These are phyloP conservation scores for Bombus vancouverensis DNA, from an alignment of 1,140 invertebrate genomes.

Conservation along the genomic window DNA sequence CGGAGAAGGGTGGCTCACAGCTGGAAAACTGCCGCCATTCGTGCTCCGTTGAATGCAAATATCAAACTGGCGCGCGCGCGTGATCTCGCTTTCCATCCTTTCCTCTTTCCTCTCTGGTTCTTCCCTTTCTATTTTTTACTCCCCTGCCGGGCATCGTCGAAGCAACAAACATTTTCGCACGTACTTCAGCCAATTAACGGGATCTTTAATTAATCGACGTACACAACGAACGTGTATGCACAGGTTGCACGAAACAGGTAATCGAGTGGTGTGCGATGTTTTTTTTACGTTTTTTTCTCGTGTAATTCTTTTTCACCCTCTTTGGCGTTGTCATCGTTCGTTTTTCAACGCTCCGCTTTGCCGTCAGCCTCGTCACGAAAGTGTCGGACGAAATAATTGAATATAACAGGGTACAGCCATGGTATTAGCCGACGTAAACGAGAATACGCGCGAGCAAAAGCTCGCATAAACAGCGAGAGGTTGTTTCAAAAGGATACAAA, in stretches of 20 bases:
- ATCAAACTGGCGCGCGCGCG: too few relatives aligned
- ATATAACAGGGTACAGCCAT: too few relatives aligned
- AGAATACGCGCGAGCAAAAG: background rate
- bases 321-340: background rate
- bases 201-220: slow-evolving; percentile 10
- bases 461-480: background rate
- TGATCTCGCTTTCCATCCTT: background rate
- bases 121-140: background rate
- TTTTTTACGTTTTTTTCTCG: too few relatives aligned
- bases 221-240: background rate
- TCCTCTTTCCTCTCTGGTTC: background rate
- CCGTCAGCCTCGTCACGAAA: background rate
- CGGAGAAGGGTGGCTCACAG: too few relatives aligned
- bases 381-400: slow-evolving; percentile 19
- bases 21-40: background rate
- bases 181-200: slow-evolving; percentile 15
- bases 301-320: background rate
- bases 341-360: background rate
- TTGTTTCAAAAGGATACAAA: slow-evolving; percentile 18
- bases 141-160: too few relatives aligned
- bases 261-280: background rate
- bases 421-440: background rate
- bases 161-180: background rate
- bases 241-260: background rate
- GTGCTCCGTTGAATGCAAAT: background rate